Conservation (phyloP, 2,888 invertebrate species). For the Abrostola tripartita region DNA sequence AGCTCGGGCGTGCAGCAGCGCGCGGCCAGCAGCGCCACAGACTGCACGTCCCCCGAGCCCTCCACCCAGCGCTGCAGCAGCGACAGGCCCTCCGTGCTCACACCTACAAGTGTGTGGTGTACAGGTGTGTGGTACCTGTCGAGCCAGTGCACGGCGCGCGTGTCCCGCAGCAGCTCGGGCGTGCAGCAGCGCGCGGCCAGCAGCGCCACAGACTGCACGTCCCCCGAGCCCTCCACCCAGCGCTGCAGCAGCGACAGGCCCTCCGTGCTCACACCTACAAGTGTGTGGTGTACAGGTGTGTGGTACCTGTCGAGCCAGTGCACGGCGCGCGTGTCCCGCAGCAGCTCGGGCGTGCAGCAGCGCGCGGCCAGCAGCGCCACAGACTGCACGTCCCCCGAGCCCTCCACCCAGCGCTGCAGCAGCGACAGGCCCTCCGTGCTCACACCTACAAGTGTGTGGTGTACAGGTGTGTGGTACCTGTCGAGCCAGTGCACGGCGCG, state of each 20-base stretch:
- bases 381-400: conserved; percentile 96
- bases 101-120: too few relatives aligned
- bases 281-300: too few relatives aligned
- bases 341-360: conserved; percentile 92
- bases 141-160: conserved; percentile 80
- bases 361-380: conserved; percentile 94
- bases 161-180: conserved; percentile 91
- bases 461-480: conserved; percentile 24
- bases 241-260: too few relatives aligned
- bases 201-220: conserved; percentile 96
- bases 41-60: too few relatives aligned
- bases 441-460: too few relatives aligned
- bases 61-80: too few relatives aligned
- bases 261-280: too few relatives aligned
- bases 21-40: too few relatives aligned
- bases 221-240: conserved; percentile 95
- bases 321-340: conserved; percentile 89
- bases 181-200: conserved; percentile 94
- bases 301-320: conserved; percentile 47
- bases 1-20: too few relatives aligned
- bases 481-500: conserved; percentile 80
- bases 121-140: conserved; percentile 30
- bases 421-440: too few relatives aligned
- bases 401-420: conserved; percentile 95
- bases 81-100: too few relatives aligned